These are phyloP conservation scores for Scaeva pyrastri DNA, from an alignment of 2,888 invertebrate genomes.

Conservation along the genomic window DNA sequence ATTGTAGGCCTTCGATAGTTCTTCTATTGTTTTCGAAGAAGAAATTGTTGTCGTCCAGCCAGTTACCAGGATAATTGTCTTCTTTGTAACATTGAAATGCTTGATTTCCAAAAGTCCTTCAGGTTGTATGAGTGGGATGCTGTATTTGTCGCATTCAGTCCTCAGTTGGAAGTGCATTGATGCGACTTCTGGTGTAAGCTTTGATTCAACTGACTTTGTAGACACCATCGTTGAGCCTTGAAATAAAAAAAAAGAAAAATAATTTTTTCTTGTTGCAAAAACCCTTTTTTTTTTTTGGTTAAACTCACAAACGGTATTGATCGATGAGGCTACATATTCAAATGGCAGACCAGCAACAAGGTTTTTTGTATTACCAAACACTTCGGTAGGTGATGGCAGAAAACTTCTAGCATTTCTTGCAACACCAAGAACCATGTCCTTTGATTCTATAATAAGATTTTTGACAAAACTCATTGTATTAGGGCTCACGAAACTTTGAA, in stretches of 20 bases:
- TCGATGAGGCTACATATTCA: conserved; percentile 79
- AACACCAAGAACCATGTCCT: conserved; percentile 77
- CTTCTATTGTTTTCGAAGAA: conserved; percentile 79
- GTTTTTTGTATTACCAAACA: conserved; percentile 80
- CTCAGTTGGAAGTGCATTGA: conserved; percentile 81
- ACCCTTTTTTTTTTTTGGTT: not conserved
- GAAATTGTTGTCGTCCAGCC: conserved; percentile 82
- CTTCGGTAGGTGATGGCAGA: conserved; percentile 73
- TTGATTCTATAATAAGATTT: conserved; percentile 72
- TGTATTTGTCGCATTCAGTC: conserved; percentile 78
- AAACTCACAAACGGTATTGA: conserved; percentile 81
- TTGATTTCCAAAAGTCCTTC: conserved; percentile 80
- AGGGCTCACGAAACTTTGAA: conserved; percentile 13
- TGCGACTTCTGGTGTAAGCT: conserved; percentile 79
- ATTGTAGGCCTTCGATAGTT: conserved; percentile 80
- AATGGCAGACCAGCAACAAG: conserved; percentile 82
- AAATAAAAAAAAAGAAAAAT: too few species aligned
- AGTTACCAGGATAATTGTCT: conserved; percentile 81
- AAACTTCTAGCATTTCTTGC: conserved; percentile 73
- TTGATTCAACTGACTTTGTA: conserved; percentile 78
- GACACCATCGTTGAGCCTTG: conserved; percentile 81
- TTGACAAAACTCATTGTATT: conserved; percentile 45
- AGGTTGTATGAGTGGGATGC: conserved; percentile 79
- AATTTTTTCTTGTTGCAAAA: too few species aligned
- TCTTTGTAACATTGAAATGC: conserved; percentile 80